Conservation (phyloP, 2,888 invertebrate species). For the Monopis laevigella region DNA sequence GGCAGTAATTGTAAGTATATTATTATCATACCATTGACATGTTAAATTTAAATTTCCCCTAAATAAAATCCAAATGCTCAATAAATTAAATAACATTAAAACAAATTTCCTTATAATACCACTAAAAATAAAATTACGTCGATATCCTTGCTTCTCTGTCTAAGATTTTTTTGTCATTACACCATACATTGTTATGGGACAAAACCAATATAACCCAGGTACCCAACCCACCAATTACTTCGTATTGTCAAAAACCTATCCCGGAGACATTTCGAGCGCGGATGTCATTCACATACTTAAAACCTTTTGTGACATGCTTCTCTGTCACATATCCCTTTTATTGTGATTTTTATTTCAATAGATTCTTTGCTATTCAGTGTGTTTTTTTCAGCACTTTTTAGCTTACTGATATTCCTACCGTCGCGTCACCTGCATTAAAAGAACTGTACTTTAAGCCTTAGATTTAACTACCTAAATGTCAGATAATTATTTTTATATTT, state of each 20-base stretch:
- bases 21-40: no score
- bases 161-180: slow-evolving; percentile 32
- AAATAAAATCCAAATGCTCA: no score
- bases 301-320: slow-evolving; percentile 53
- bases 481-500: no score
- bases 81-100: no score
- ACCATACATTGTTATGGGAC: slow-evolving; percentile 51
- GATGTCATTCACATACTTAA: slow-evolving; percentile 53
- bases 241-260: slow-evolving; percentile 53
- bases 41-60: no score
- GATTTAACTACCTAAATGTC: neutral
- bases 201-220: slow-evolving; percentile 57
- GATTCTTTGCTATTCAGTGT: slow-evolving; percentile 32
- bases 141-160: slow-evolving; percentile 40
- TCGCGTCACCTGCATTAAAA: slow-evolving; percentile 6
- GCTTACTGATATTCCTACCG: slow-evolving; percentile 15
- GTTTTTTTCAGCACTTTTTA: slow-evolving; percentile 36
- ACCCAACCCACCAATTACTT: slow-evolving; percentile 65
- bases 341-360: slow-evolving; percentile 55
- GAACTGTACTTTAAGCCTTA: neutral
- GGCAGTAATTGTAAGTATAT: no score
- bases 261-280: slow-evolving; percentile 56
- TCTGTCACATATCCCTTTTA: slow-evolving; percentile 64
- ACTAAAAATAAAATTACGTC: slow-evolving; percentile 49
- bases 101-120: no score